Conservation (phyloP, 2,888 invertebrate species). For the Nemoura dubitans region DNA sequence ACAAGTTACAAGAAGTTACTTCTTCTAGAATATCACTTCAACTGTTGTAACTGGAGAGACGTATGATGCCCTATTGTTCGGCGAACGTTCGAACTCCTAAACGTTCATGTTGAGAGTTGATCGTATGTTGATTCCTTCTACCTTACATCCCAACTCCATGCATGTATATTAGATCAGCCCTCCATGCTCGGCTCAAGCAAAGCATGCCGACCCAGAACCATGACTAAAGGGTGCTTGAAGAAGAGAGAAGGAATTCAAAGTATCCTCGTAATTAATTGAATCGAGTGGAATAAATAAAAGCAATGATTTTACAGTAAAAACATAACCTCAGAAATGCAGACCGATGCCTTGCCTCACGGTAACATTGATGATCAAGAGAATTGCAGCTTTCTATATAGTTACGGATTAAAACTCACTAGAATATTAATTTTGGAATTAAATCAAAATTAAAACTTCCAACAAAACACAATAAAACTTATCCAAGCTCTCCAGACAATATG, state of each 20-base stretch:
- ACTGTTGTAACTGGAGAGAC: constrained; percentile 18
- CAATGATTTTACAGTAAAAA: neutral
- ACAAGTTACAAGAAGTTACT: neutral
- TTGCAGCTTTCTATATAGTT: too few relatives aligned
- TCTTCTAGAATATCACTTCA: constrained; percentile 1
- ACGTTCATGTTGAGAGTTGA: neutral
- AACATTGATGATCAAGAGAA: too few relatives aligned
- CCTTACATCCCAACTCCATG: neutral
- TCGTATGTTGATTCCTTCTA: neutral
- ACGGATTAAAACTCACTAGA: too few relatives aligned
- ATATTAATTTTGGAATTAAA: too few relatives aligned
- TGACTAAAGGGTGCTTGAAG: neutral
- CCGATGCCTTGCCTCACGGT: neutral
- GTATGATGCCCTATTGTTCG: constrained; percentile 27
- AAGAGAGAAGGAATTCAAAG: constrained; percentile 13
- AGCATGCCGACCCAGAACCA: neutral
- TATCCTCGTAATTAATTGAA: constrained; percentile 14
- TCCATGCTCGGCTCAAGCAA: neutral
- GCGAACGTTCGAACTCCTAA: neutral
- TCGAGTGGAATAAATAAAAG: neutral
- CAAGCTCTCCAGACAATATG: too few relatives aligned
- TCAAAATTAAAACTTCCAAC: too few relatives aligned
- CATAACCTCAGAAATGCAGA: neutral
- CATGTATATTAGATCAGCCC: constrained; percentile 15
- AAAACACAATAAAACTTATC: too few relatives aligned